Evolutionary conservation across 2,113 vertebrate species (phyloP), one percentile per base, ranked within the genome.

Genomic region (Pteruthius melanotis): DNA sequence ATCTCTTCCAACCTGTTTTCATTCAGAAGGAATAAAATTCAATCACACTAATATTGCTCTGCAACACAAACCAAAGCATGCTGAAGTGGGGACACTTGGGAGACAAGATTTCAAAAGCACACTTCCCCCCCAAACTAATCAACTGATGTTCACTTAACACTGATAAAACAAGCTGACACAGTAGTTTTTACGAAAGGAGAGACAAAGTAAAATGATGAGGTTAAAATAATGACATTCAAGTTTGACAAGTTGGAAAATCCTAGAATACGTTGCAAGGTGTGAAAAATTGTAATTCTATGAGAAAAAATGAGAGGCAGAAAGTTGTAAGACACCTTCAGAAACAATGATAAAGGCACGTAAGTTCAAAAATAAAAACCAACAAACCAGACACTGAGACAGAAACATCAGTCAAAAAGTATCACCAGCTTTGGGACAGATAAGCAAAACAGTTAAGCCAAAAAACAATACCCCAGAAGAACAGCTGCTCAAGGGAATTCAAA

Each of bases 51-150:
- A 45, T 24, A 45, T 0, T 54, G 21, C 47, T 59, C 44, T 70
- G 53, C 47, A 66, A 42, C 1, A 2, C 0, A 0, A 77, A 61
- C 7, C 18, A 45, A 54, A 44, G 27, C 16, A 22, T 3, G 10
- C 7, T 49, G 15, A 77, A 89, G 10, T 3, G 21, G 14, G 6
- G 39, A 69, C 26, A 63, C 19, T 1, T 22, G 14, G 39, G 18
- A 87, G 57, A 50, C 12, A 45, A 45, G 35, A 63, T 30, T 87
- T 59, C 39, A 52, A 52, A 92, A 65, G 40, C 24, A 77, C 17
- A 6, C 15, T 80, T 13, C 3, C 15, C 15, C 22, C 4, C 52
- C 33, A 74, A 61, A n/a, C 30, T 23, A 40, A 74, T 18, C 47
- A 57, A 79, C 0, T 45, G 7, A 31, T 30, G 12, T 27, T 65